Evolutionary conservation across 2,797 vertebrate species (phyloP), one percentile per base, ranked within the genome.

Genomic region (Scolopax bukidnonensis): DNA sequence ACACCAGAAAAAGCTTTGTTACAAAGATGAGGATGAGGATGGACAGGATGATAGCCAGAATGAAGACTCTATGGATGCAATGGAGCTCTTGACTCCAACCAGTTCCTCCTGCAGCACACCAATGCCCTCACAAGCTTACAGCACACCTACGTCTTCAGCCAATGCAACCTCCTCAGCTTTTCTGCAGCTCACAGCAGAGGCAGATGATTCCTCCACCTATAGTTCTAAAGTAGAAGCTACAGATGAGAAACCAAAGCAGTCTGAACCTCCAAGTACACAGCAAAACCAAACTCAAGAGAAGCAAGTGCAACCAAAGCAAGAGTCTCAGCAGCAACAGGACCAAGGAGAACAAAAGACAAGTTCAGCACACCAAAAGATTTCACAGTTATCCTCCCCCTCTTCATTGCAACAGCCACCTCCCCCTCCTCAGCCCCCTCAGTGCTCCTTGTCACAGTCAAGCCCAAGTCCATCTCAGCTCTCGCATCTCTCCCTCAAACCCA

Each of bases 1-100:
- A 97, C 99, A 99, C 97, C 99, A 99, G 98, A 99, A 99, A 97
- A 99, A 99, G 98, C 98, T 99, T 96, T 99, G 99, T 97, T 99
- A 99, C 97, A 99, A 99, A 98, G 99, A 99, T 92, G 99, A 99
- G 97, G 99, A 99, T 87, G 99, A 99, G 83, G 99, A 99, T n/a
- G 98, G 99, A 91, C 99, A 99, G 89, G 99, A 99, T 77, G 99
- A 99, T 97, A 99, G 99, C 98, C 99, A 99, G 98, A 99, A 99
- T 23, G 99, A 99, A 96, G 99, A 99, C 97, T 99, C 99, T 50
- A 95, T 99, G 98, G 99, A 99, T 97, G 98, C 99, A 87, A 98
- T 98, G 77, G 99, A 99, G 96, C 98, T 99, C 96, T 98, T 99
- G 93, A 99, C 99, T 48, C 99, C 98, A 24, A 99, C 99, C 97